Evolutionary conservation across 2,888 invertebrate species (phyloP).

Genomic region (Mechanitis messenoides): DNA sequence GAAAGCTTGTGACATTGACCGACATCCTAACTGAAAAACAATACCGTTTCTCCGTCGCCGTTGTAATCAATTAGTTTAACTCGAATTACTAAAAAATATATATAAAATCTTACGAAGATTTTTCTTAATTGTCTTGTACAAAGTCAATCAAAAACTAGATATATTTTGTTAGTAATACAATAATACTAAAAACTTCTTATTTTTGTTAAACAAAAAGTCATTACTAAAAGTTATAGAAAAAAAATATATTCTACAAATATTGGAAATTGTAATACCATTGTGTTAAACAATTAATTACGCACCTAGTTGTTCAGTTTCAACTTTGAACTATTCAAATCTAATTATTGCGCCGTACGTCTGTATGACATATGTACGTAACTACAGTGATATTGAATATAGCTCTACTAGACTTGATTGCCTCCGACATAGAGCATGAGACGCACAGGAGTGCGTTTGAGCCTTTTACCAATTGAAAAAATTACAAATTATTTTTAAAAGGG

Average conservation of each 20-base stretch:
- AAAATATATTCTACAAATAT: not conserved
- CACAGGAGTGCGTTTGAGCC: not conserved
- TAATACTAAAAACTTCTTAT: too few relatives aligned
- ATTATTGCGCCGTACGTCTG: slow-evolving; percentile 17
- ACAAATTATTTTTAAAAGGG: too few relatives aligned
- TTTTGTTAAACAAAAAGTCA: too few relatives aligned
- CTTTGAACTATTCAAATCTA: slow-evolving; percentile 28
- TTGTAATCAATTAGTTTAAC: slow-evolving; percentile 31
- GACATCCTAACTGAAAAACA: slow-evolving; percentile 62
- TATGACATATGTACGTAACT: slow-evolving; percentile 7
- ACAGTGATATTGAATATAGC: slow-evolving; percentile 18
- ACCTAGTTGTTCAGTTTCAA: slow-evolving; percentile 13
- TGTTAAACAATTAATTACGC: not conserved
- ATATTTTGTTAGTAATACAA: too few relatives aligned
- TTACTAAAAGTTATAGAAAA: too few relatives aligned
- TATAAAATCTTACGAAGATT: slow-evolving; percentile 17
- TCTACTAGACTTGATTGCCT: slow-evolving; percentile 18
- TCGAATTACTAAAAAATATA: slow-evolving; percentile 18
- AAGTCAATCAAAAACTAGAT: too few relatives aligned
- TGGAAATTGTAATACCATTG: not conserved
- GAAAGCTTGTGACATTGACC: slow-evolving; percentile 68
- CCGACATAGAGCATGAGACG: slow-evolving; percentile 8
- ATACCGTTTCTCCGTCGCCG: slow-evolving; percentile 42
- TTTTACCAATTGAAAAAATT: too few relatives aligned
- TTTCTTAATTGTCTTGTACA: slow-evolving; percentile 9